Conservation (phyloP, 2,797 vertebrate genomes). For the Loris lydekkerianus region DNA sequence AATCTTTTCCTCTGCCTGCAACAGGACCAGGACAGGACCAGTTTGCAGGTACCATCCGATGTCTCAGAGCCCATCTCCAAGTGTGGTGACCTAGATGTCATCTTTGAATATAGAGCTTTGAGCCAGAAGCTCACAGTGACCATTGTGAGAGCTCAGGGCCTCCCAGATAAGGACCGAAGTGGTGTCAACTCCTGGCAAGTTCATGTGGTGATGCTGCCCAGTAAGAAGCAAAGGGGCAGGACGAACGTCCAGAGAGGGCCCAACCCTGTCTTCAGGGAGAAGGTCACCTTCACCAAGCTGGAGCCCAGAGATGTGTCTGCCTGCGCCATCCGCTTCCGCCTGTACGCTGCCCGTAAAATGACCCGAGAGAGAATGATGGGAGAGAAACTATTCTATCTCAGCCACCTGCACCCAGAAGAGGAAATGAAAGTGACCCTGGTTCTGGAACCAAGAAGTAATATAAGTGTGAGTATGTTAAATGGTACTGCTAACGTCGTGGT, state of each 20-base stretch:
- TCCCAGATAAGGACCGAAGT: conserved; percentile 96
- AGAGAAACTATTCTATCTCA: conserved; percentile 93
- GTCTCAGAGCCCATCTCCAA: conserved; percentile 91
- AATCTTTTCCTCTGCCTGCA: conserved; percentile 72
- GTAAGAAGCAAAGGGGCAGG: conserved; percentile 95
- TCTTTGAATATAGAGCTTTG: conserved; percentile 91
- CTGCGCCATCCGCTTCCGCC: conserved; percentile 94
- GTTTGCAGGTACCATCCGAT: conserved; percentile 77
- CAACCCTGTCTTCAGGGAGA: conserved; percentile 93
- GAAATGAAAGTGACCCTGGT: conserved; percentile 91
- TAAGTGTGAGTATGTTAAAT: conserved; percentile 91
- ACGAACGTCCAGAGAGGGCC: conserved; percentile 93
- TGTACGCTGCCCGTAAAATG: conserved; percentile 94
- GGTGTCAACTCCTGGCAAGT: conserved; percentile 96
- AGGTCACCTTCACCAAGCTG: conserved; percentile 93
- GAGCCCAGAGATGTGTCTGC: conserved; percentile 90
- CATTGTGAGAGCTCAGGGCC: conserved; percentile 91
- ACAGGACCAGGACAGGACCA: conserved; percentile 88
- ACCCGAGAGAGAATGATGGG: conserved; percentile 96
- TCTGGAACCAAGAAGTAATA: conserved; percentile 95
- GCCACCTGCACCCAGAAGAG: conserved; percentile 88
- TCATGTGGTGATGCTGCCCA: conserved; percentile 94
- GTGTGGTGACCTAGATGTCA: conserved; percentile 94
- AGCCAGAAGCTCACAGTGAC: conserved; percentile 93
- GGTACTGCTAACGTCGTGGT: background rate